Base-by-base conservation (phyloP, 2,113 vertebrate genomes). In the Chaetodon auriga region DNA sequence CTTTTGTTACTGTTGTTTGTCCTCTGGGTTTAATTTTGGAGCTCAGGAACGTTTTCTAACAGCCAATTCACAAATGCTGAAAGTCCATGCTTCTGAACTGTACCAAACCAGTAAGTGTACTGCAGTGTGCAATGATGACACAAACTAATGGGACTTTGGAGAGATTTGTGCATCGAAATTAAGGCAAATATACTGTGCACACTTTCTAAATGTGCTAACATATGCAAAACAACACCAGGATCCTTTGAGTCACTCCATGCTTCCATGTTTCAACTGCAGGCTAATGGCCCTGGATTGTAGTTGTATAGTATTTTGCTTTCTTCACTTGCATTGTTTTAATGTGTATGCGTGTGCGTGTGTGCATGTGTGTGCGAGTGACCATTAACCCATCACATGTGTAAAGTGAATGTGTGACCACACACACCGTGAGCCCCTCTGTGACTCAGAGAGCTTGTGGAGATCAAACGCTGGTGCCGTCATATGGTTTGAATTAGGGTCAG, bases 401-500 rank as follows among this genome's bases (percentile, higher is more conserved):
- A 89, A 89, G 80, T 76, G 76, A 86, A 86, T 46, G 81, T 90
- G 88, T 94, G 93, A 92, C 91, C 94, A 93, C 91, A 94, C 94
- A 88, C 90, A 90, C 89, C 43, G 78, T 78, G 78, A 74, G 87
- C 82, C 85, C 54, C 73, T 90, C 83, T 80, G 85, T 82, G 87
- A 87, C 86, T 85, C 85, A 86, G 76, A 89, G 65, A 84, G 70
- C 88, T 88, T 53, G 89, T 12, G 1, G 90, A 93, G 93, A 94
- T 94, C 93, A 94, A 94, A 94, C 90, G 45, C 66, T 55, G 61
- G 73, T 62, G 75, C 75, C 10, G 64, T 94, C 95, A 96, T 94
- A 95, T 95, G 95, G 95, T 95, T 94, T 95, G 95, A 95, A 97
- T 97, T 96, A 96, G 94, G 82, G 87, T 94, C 93, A 94, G 90